Percentiles rank a stretch among this genome's conserved stretches.
These are phyloP conservation scores for Engystomops pustulosus DNA, from an alignment of 2,113 vertebrate species.

Conservation along the genomic window DNA sequence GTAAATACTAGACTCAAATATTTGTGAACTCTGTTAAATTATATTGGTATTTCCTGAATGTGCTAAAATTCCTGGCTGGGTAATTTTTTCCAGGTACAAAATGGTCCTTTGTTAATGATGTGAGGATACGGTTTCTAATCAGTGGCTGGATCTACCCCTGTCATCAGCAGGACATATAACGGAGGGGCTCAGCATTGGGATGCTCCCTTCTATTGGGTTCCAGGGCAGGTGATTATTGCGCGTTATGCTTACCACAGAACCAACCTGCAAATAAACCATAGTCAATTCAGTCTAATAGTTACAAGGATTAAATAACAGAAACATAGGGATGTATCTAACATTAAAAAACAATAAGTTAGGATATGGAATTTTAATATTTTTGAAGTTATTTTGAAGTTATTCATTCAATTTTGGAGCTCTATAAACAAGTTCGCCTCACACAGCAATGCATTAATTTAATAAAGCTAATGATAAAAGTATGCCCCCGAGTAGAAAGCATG, in stretches of 20 bases:
- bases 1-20: conserved; percentile 55
- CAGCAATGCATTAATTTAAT: conserved; percentile 1
- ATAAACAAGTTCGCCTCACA: background rate
- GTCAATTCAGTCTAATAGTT: background rate
- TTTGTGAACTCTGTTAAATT: conserved; percentile 55
- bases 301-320: no score
- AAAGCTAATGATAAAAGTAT: conserved; percentile 10
- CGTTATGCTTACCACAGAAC: background rate
- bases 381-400: background rate
- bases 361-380: background rate
- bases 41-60: conserved; percentile 51
- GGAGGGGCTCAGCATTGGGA: background rate
- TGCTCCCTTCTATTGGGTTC: background rate
- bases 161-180: conserved; percentile 4
- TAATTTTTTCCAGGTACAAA: conserved; percentile 27
- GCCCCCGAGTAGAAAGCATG: conserved; percentile 6
- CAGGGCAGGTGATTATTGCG: background rate
- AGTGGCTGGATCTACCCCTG: background rate
- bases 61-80: conserved; percentile 38
- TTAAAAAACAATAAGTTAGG: no score
- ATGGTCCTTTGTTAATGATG: conserved; percentile 45
- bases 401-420: background rate
- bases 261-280: background rate
- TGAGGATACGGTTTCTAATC: conserved; percentile 36
- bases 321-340: background rate